phyloP scores from a whole-genome alignment of 2,797 vertebrate species.

The Mallotus villosus region DNA sequence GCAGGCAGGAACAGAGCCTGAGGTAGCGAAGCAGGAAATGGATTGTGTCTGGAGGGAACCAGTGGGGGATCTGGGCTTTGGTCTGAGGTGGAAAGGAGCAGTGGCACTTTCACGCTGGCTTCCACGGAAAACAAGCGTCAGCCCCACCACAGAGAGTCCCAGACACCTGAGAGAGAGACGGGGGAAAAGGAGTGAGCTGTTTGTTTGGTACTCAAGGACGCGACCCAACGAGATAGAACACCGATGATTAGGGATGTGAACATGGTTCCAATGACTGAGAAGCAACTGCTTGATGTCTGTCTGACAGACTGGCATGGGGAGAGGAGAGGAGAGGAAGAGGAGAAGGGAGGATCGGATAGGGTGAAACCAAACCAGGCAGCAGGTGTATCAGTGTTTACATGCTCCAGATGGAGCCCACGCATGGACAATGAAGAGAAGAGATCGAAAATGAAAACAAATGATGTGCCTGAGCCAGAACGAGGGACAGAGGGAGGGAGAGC shows the following conservation, averaged over 20 bases:
- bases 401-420: slow-evolving; percentile 27
- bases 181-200: not conserved
- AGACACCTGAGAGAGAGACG: not conserved
- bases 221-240: not conserved
- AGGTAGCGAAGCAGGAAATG: slow-evolving; percentile 15
- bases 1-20: slow-evolving; percentile 18
- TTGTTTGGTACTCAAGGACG: slow-evolving; percentile 2
- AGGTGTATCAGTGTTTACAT: slow-evolving; percentile 38
- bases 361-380: slow-evolving; percentile 15
- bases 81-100: not conserved
- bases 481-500: not conserved
- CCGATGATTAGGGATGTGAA: not conserved
- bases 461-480: not conserved
- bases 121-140: not conserved
- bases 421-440: not conserved
- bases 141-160: not conserved
- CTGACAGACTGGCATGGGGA: not conserved
- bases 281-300: not conserved
- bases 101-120: not conserved
- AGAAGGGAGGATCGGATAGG: slow-evolving; percentile 24
- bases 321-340: not conserved
- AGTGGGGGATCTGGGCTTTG: not conserved
- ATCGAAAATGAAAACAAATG: not conserved
- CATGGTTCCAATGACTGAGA: not conserved
- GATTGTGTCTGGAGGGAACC: slow-evolving; percentile 1